Conservation (phyloP, 2,888 invertebrate genomes). For the Tenthredo livida region DNA sequence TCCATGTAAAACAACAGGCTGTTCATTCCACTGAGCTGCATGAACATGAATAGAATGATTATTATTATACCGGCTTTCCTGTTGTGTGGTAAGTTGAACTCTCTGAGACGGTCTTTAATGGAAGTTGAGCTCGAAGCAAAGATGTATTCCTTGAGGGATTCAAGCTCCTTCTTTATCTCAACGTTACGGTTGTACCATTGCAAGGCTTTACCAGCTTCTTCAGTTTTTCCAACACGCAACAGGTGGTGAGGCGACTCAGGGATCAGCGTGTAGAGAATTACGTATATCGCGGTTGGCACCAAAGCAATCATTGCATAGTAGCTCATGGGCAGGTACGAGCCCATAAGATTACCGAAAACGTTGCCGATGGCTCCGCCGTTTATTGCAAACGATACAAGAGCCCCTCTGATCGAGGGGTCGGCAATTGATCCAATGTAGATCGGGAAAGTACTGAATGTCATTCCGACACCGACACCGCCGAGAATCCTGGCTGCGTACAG, state of each 20-base stretch:
- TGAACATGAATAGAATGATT: conserved; percentile 66
- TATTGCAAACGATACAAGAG: conserved; percentile 73
- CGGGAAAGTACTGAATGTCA: conserved; percentile 71
- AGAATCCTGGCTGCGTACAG: conserved; percentile 70
- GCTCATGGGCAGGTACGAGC: conserved; percentile 73
- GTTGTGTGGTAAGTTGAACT: conserved; percentile 59
- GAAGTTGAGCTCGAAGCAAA: conserved; percentile 59
- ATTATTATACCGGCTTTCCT: conserved; percentile 65
- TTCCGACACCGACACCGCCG: conserved; percentile 71
- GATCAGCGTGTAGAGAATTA: conserved; percentile 69
- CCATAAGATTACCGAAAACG: conserved; percentile 73
- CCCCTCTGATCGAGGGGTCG: conserved; percentile 73
- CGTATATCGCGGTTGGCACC: conserved; percentile 68
- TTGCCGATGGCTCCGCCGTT: conserved; percentile 70
- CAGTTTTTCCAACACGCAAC: conserved; percentile 66
- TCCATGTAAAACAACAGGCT: conserved; percentile 60
- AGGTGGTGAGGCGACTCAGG: conserved; percentile 76
- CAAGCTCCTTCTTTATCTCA: conserved; percentile 70
- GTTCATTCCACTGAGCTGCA: conserved; percentile 70
- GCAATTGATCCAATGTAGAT: conserved; percentile 74
- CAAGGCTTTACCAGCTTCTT: conserved; percentile 72
- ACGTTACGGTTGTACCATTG: conserved; percentile 70
- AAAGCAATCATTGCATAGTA: conserved; percentile 70
- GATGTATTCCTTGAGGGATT: conserved; percentile 69
- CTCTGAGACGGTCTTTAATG: conserved; percentile 52